These are phyloP conservation scores for Tenrec ecaudatus DNA, from an alignment of 2,113 vertebrate genomes.

Conservation along the genomic window DNA sequence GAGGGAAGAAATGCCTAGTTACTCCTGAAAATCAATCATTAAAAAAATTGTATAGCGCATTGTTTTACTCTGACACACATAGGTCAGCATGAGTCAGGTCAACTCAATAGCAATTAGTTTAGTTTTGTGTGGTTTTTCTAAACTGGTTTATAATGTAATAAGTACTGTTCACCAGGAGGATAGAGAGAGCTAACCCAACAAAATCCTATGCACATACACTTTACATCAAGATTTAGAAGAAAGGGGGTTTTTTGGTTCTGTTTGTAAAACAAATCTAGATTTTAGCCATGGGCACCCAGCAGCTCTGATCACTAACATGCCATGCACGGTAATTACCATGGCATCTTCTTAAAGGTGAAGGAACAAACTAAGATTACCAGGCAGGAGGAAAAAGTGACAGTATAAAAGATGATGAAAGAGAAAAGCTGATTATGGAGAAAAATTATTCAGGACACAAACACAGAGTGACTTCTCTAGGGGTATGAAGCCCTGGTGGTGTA, in stretches of 20 bases:
- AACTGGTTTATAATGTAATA: neutral
- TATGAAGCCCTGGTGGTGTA: too few relatives aligned
- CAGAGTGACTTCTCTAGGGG: neutral
- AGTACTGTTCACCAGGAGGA: neutral
- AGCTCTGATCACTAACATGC: neutral
- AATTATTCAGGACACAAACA: conserved; percentile 6
- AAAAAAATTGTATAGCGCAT: neutral
- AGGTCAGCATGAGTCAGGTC: neutral
- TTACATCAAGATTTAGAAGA: neutral
- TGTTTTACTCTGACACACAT: neutral
- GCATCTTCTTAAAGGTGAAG: neutral
- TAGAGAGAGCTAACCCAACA: neutral
- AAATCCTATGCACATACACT: neutral
- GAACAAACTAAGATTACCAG: neutral
- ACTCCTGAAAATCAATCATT: neutral
- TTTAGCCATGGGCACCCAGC: neutral
- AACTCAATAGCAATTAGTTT: neutral
- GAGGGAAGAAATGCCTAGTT: neutral
- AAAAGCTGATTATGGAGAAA: neutral
- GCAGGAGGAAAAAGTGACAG: neutral
- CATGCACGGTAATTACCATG: neutral
- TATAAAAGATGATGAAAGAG: neutral
- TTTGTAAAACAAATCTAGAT: neutral
- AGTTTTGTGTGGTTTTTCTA: neutral
- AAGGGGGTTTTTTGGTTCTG: neutral